These are phyloP conservation scores for Arion vulgaris DNA, from an alignment of 1,140 invertebrate genomes.

Conservation along the genomic window DNA sequence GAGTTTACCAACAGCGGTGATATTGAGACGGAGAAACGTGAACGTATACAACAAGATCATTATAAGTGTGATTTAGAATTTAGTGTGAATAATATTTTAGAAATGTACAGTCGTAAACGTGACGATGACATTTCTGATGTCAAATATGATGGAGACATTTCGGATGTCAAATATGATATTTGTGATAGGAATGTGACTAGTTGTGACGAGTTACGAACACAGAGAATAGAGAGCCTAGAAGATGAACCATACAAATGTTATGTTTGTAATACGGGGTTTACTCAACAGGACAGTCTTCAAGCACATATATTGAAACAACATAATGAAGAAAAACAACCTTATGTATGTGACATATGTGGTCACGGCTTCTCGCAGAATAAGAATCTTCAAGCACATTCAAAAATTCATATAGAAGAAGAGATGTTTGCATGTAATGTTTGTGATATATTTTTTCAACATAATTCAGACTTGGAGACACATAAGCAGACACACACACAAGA, in stretches of 20 bases:
- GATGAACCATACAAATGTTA: background rate
- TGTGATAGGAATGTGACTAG: background rate
- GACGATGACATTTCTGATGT: no score
- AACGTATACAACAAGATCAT: background rate
- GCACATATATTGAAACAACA: constrained; percentile 74
- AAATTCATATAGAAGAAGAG: constrained; percentile 14
- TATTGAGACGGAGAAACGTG: constrained; percentile 75
- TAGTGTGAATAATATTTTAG: background rate
- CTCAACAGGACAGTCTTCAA: background rate
- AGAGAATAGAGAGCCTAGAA: background rate
- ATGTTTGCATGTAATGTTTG: background rate
- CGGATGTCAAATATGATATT: background rate
- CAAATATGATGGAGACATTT: background rate
- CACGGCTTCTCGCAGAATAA: constrained; percentile 79
- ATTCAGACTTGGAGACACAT: constrained; percentile 2
- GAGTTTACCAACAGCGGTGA: constrained; percentile 85
- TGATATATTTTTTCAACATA: background rate
- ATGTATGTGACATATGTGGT: constrained; percentile 83
- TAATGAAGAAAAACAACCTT: constrained; percentile 85
- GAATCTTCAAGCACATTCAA: constrained; percentile 28
- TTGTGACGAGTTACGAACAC: background rate
- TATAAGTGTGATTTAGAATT: background rate
- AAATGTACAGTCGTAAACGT: no score
- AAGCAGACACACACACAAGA: background rate
- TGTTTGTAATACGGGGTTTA: background rate